Conservation (phyloP, 2,113 vertebrate genomes). For the Trogon melanurus region DNA sequence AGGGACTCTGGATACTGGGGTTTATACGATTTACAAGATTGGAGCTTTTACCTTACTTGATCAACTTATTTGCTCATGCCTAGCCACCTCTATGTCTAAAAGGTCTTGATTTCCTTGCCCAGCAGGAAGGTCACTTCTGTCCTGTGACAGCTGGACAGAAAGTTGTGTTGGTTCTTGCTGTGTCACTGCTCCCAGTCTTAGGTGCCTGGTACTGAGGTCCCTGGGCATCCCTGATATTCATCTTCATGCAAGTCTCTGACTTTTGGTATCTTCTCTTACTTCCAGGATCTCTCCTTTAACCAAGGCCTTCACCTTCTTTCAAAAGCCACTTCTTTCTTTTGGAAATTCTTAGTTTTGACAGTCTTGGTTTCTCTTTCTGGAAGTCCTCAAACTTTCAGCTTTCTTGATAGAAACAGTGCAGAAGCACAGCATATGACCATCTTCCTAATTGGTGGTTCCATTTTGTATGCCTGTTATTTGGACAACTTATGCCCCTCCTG, state of each 20-base stretch:
- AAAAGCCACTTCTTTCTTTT: background rate
- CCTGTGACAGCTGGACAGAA: background rate
- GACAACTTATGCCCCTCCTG: background rate
- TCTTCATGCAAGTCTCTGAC: background rate
- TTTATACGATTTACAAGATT: background rate
- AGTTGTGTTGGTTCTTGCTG: background rate
- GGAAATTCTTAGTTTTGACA: background rate
- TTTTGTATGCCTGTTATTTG: background rate
- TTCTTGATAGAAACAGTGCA: background rate
- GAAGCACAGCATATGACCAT: background rate
- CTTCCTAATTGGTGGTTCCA: background rate
- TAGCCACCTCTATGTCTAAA: accelerated
- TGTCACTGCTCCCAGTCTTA: background rate
- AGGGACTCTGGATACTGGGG: background rate
- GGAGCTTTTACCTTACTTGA: background rate
- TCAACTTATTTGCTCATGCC: background rate
- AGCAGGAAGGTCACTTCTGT: background rate
- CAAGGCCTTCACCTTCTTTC: background rate
- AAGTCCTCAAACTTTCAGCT: background rate
- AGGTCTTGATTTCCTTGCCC: background rate
- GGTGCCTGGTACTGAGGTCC: background rate
- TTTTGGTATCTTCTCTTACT: background rate
- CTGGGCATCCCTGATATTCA: accelerated
- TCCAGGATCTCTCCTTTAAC: background rate
- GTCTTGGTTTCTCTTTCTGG: background rate